Percentiles rank a stretch among this genome's conserved stretches.
Conservation (phyloP, 2,888 invertebrate genomes). For the Melieria picta region DNA sequence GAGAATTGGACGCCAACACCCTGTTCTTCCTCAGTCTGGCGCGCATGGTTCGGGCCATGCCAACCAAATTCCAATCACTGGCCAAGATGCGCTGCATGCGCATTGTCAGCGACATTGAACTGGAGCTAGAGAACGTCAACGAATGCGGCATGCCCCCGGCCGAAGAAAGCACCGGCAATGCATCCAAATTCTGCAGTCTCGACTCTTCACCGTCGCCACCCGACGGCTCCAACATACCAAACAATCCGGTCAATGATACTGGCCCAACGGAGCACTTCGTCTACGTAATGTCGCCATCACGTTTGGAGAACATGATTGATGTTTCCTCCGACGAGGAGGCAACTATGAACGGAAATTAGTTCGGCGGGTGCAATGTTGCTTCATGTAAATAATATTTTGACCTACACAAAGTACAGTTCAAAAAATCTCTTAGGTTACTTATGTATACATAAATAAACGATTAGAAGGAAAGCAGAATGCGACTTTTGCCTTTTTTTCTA, state of each 20-base stretch:
- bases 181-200: conserved; percentile 54
- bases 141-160: conserved; percentile 52
- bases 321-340: conserved; percentile 64
- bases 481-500: no score
- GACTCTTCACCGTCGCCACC: conserved; percentile 56
- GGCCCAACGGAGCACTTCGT: conserved; percentile 62
- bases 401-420: no score
- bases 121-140: conserved; percentile 60
- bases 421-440: no score
- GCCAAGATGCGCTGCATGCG: conserved; percentile 66
- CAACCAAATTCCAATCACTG: conserved; percentile 62
- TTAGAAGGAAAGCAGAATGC: no score
- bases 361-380: not conserved
- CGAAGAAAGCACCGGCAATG: conserved; percentile 46
- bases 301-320: conserved; percentile 65
- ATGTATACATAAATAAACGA: no score
- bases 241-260: conserved; percentile 44
- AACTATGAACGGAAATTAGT: conserved; percentile 47
- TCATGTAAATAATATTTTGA: no score
- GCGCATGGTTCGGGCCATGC: conserved; percentile 63
- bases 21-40: conserved; percentile 63
- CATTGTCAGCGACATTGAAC: conserved; percentile 64
- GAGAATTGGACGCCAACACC: conserved; percentile 64
- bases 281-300: conserved; percentile 65
- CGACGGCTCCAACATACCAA: conserved; percentile 41